A percentile compares a stretch with the other conserved stretches of the same genome.
Evolutionary conservation across 2,113 vertebrate species (phyloP).

Genomic region (Aphelocoma coerulescens): DNA sequence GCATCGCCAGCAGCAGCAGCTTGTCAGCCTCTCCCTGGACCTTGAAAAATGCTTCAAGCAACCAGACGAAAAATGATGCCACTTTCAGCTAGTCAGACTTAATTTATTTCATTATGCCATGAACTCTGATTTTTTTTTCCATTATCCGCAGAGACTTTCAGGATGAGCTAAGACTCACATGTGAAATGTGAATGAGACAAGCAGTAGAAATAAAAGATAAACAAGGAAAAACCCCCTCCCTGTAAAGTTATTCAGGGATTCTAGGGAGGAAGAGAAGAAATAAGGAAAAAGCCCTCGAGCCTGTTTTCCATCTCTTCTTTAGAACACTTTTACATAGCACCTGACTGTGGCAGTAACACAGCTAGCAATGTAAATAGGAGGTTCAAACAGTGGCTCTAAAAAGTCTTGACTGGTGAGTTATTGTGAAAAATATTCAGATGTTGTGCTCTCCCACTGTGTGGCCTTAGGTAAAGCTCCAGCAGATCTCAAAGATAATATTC

Average conservation of each 20-base stretch:
- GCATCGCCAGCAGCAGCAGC: background rate
- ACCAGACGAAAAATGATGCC: background rate
- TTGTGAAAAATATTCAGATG: background rate
- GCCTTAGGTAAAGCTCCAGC: background rate
- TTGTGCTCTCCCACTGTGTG: background rate
- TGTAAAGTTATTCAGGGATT: background rate
- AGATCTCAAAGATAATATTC: background rate
- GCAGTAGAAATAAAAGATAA: background rate
- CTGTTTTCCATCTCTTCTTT: background rate
- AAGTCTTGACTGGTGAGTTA: background rate
- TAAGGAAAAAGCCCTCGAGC: background rate
- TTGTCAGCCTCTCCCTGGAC: background rate
- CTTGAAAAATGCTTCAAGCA: background rate
- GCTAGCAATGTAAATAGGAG: background rate
- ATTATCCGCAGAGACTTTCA: background rate
- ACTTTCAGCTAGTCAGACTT: background rate
- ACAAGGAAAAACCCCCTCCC: background rate
- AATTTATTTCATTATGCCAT: background rate
- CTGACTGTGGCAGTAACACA: background rate
- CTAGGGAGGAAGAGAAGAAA: background rate
- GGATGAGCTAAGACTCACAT: background rate
- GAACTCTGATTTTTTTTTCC: background rate
- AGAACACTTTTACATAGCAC: background rate
- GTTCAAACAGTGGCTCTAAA: background rate
- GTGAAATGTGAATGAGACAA: background rate